phyloP scores from a whole-genome alignment of 2,888 invertebrate genomes.

The Cephus sareptanus region DNA sequence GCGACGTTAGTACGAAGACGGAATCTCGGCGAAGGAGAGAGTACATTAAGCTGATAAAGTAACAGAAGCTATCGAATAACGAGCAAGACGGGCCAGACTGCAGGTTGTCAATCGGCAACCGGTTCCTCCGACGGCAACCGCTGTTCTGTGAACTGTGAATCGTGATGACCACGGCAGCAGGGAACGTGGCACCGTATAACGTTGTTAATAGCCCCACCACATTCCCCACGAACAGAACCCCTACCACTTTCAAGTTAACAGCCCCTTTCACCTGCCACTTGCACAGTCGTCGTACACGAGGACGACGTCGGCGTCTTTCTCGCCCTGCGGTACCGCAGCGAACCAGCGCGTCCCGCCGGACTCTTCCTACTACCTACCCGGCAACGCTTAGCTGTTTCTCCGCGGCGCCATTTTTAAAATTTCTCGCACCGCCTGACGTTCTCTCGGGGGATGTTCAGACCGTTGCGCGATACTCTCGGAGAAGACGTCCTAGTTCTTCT shows the following conservation, averaged over 20 bases:
- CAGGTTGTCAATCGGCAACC: constrained; percentile 34
- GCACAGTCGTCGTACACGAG: background rate
- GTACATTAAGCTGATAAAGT: background rate
- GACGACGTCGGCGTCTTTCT: background rate
- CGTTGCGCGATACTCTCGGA: background rate
- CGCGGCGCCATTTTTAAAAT: background rate
- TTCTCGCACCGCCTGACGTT: background rate
- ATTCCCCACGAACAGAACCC: background rate
- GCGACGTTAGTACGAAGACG: background rate
- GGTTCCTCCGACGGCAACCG: constrained; percentile 53
- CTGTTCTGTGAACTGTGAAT: constrained; percentile 53
- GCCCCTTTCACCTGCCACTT: background rate
- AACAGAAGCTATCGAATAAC: background rate
- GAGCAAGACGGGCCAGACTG: background rate
- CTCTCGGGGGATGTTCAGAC: background rate
- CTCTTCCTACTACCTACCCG: background rate
- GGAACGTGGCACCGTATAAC: constrained; percentile 38
- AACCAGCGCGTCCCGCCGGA: background rate
- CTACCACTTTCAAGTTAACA: background rate
- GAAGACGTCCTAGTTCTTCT: background rate
- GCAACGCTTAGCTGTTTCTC: background rate
- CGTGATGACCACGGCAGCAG: constrained; percentile 35
- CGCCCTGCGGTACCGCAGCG: background rate
- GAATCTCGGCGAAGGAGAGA: constrained; percentile 17
- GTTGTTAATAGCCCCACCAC: constrained; percentile 24